Conservation (phyloP, 2,888 invertebrate genomes). For the Caprella mutica region DNA sequence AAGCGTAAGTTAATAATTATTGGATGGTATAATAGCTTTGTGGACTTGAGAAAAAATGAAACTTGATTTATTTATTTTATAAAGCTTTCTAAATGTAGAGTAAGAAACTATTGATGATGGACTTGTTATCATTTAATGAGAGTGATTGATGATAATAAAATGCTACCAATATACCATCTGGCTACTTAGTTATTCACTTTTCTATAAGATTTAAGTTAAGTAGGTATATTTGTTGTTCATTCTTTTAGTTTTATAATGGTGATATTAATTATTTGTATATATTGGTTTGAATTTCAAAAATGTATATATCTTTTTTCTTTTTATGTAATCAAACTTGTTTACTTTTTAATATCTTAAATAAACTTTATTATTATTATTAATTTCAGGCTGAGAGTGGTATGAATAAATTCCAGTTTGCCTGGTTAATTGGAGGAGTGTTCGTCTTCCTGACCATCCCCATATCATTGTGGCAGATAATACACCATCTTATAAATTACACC, state of each 20-base stretch:
- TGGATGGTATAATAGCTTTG: no score
- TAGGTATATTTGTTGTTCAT: neutral
- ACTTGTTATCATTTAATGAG: no score
- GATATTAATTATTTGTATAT: no score
- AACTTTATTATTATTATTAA: neutral
- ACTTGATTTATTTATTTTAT: no score
- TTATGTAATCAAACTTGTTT: neutral
- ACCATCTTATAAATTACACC: slow-evolving; percentile 85
- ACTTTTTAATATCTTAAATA: neutral
- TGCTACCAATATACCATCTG: no score
- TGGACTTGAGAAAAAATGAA: no score
- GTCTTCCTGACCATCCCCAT: slow-evolving; percentile 80
- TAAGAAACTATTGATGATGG: no score
- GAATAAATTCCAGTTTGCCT: slow-evolving; percentile 60
- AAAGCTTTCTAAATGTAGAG: no score
- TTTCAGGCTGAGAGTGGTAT: slow-evolving; percentile 58
- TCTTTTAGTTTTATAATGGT: neutral
- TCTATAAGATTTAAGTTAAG: neutral
- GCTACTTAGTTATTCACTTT: no score
- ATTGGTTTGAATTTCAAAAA: no score
- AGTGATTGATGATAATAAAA: no score
- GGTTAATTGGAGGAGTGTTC: slow-evolving; percentile 80
- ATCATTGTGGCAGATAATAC: slow-evolving; percentile 86
- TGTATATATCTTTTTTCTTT: neutral
- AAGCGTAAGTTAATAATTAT: slow-evolving; percentile 16